Conservation (phyloP, 2,888 invertebrate genomes). For the Amphipoea oculea region DNA sequence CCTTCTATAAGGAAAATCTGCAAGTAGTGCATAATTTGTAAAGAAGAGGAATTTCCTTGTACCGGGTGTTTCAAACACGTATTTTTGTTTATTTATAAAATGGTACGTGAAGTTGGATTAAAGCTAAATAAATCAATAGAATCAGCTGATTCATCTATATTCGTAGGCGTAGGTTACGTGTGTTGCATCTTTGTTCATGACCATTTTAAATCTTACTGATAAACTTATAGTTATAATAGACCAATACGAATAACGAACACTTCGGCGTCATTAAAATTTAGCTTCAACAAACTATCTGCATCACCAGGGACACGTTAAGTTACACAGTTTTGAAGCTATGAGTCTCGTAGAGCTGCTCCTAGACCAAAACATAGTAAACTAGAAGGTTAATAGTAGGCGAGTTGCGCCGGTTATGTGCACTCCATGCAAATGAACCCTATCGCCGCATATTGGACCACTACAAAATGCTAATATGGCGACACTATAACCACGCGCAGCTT, state of each 20-base stretch:
- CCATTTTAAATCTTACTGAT: too few species aligned
- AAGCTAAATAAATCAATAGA: not conserved
- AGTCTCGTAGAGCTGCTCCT: slow-evolving; percentile 14
- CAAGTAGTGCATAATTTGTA: slow-evolving; percentile 44
- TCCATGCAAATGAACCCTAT: slow-evolving; percentile 48
- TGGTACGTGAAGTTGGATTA: not conserved
- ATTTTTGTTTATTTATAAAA: slow-evolving; percentile 1
- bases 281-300: not conserved
- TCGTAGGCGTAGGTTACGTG: not conserved
- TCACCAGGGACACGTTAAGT: not conserved
- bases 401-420: slow-evolving; percentile 42
- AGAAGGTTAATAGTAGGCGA: slow-evolving; percentile 33
- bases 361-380: slow-evolving; percentile 45
- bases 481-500: slow-evolving; percentile 19
- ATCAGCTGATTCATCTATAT: not conserved
- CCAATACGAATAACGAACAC: not conserved
- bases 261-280: not conserved
- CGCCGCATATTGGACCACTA: slow-evolving; percentile 26
- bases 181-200: not conserved
- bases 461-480: slow-evolving; percentile 39
- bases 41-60: slow-evolving; percentile 50
- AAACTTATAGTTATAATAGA: not conserved
- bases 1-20: slow-evolving; percentile 59
- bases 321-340: not conserved
- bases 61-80: slow-evolving; percentile 27